A percentile compares a stretch with the other conserved stretches of the same genome.
Evolutionary conservation across 2,797 vertebrate genomes (phyloP).

Genomic region (Myioborus melanocephalus): DNA sequence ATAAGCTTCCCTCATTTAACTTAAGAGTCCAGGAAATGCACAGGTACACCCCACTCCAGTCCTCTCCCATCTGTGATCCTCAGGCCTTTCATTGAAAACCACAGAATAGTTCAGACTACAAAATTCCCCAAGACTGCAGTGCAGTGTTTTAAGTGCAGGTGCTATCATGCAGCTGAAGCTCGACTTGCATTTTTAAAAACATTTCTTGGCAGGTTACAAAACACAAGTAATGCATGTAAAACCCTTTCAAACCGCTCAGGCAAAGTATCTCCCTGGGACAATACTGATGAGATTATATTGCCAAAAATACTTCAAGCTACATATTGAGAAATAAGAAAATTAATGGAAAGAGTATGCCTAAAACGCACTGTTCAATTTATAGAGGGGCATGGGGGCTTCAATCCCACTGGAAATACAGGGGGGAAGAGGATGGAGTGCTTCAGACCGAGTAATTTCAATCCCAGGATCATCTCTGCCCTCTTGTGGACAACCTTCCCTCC

Average conservation of each 20-base stretch:
- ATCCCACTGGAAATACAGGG: neutral
- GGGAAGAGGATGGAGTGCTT: fast-evolving
- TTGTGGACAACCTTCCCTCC: slow-evolving; percentile 24
- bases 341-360: neutral
- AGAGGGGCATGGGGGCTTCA: neutral
- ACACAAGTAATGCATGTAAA: neutral
- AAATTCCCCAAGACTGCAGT: neutral
- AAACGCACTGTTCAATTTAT: neutral
- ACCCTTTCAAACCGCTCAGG: neutral
- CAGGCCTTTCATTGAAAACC: neutral
- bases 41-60: neutral
- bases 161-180: neutral
- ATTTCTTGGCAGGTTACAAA: neutral
- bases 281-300: neutral
- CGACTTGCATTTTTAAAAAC: neutral
- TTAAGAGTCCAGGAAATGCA: neutral
- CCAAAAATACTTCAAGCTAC: neutral
- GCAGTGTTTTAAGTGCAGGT: neutral
- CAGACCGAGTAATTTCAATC: neutral
- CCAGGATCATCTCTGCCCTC: slow-evolving; percentile 24
- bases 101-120: neutral
- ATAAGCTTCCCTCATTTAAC: slow-evolving; percentile 4
- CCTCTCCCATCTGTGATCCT: neutral
- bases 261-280: neutral
- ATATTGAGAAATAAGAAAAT: neutral